phyloP scores from a whole-genome alignment of 2,797 vertebrate species.

The Sebastes diaconus region DNA sequence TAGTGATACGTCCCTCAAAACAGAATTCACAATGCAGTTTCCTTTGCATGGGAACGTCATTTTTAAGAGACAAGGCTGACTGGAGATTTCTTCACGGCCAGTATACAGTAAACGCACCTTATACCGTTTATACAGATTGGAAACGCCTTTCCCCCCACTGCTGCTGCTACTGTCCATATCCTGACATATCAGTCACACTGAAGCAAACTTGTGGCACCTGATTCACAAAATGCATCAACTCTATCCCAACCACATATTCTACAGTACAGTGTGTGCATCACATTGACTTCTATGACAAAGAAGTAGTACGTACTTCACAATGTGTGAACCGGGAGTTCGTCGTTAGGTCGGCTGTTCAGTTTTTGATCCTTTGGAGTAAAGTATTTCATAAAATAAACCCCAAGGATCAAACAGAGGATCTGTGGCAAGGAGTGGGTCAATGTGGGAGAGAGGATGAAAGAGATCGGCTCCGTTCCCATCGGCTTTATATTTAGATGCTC shows the following conservation, averaged over 20 bases:
- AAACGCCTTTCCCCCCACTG: not conserved
- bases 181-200: not conserved
- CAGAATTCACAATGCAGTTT: too few species aligned
- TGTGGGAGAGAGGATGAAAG: slow-evolving; percentile 10
- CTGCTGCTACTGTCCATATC: not conserved
- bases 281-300: not conserved
- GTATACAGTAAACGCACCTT: too few species aligned
- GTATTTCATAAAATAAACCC: slow-evolving; percentile 18
- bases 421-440: not conserved
- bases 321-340: slow-evolving; percentile 4
- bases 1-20: too few species aligned
- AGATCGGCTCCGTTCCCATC: slow-evolving; percentile 16
- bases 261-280: not conserved
- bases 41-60: too few species aligned
- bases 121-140: not conserved
- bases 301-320: not conserved
- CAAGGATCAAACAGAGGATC: slow-evolving; percentile 2
- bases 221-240: not conserved
- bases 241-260: not conserved
- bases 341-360: not conserved
- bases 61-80: too few species aligned
- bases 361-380: slow-evolving; percentile 12
- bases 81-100: too few species aligned
- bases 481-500: slow-evolving; percentile 56
- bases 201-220: not conserved